Evolutionary conservation across 2,797 vertebrate species (phyloP).

Genomic region (Acanthornis magna): DNA sequence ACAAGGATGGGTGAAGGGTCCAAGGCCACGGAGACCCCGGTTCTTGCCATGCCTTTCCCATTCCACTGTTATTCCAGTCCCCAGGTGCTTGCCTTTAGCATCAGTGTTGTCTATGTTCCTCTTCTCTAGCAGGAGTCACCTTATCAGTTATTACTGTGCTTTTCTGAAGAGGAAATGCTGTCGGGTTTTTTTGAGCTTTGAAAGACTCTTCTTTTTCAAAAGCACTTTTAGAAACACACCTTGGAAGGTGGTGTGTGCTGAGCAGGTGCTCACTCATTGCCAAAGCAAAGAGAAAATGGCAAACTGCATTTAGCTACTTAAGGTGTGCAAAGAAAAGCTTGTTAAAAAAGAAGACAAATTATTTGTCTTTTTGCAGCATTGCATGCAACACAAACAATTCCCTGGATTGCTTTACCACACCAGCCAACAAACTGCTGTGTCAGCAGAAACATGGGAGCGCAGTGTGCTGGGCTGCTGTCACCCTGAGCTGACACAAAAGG

Average conservation of each 20-base stretch:
- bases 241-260: neutral
- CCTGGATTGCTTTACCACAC: neutral
- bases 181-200: neutral
- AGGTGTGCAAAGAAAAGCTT: neutral
- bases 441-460: neutral
- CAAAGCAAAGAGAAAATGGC: neutral
- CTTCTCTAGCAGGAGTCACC: neutral
- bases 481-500: neutral
- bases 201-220: neutral
- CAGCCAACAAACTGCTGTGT: neutral
- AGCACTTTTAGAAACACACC: neutral
- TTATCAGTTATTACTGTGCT: neutral
- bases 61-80: neutral
- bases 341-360: neutral
- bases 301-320: neutral
- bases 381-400: neutral
- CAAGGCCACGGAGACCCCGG: fast-evolving
- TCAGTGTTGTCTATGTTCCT: neutral
- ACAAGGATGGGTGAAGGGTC: neutral
- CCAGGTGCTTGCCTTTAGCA: neutral
- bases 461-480: neutral
- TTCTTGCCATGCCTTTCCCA: neutral
- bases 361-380: neutral
- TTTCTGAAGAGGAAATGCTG: neutral
- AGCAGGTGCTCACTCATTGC: neutral